Evolutionary conservation across 2,113 vertebrate species (phyloP).

Genomic region (Theristicus caerulescens): DNA sequence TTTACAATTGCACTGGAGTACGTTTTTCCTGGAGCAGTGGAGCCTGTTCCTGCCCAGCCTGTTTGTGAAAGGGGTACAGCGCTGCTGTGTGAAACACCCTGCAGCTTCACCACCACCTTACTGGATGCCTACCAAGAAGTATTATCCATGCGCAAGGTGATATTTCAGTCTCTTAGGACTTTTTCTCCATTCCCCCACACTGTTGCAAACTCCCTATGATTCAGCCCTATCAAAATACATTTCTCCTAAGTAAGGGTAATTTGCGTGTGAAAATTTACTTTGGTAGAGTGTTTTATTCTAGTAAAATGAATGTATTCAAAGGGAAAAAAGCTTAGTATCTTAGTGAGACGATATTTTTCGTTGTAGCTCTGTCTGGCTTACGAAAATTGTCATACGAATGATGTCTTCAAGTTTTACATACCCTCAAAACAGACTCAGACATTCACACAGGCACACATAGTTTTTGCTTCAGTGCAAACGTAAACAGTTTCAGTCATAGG

Average conservation of each 20-base stretch:
- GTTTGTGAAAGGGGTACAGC: neutral
- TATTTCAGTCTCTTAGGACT: neutral
- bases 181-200: neutral
- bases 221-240: neutral
- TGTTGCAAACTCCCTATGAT: neutral
- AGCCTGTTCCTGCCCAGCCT: neutral
- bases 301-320: neutral
- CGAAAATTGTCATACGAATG: neutral
- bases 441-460: neutral
- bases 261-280: neutral
- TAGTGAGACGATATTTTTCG: neutral
- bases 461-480: neutral
- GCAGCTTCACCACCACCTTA: neutral
- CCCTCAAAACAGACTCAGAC: neutral
- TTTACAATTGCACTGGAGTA: neutral
- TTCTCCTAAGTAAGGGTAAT: neutral
- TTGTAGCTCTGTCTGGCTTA: neutral
- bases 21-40: neutral
- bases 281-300: neutral
- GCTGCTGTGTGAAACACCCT: neutral
- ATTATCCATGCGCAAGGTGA: neutral
- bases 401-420: neutral
- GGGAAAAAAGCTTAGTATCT: neutral
- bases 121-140: neutral
- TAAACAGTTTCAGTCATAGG: neutral